Percentiles rank a stretch among this genome's conserved stretches.
These are phyloP conservation scores for Taenioides sp. DNA, from an alignment of 2,797 vertebrate species.

Conservation along the genomic window DNA sequence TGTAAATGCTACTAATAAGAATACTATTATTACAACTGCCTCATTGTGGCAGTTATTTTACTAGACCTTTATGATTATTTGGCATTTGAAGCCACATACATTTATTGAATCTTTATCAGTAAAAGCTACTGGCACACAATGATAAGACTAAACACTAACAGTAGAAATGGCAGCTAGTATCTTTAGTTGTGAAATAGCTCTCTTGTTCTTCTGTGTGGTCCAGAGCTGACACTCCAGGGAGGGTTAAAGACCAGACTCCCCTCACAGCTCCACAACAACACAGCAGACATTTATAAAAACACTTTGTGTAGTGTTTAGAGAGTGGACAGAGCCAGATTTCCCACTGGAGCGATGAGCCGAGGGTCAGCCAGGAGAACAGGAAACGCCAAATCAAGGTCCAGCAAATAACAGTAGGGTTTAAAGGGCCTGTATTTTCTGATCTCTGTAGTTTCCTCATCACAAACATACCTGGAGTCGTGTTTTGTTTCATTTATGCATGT, in stretches of 20 bases:
- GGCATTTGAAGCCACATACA: too few relatives aligned
- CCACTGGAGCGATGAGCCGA: not conserved
- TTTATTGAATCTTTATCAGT: too few relatives aligned
- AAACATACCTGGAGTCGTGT: too few relatives aligned
- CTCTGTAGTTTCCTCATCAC: too few relatives aligned
- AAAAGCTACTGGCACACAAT: too few relatives aligned
- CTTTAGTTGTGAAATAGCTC: not conserved
- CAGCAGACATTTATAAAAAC: not conserved
- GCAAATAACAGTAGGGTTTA: not conserved
- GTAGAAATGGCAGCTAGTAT: not conserved
- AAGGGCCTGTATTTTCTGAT: too few relatives aligned
- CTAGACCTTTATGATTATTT: too few relatives aligned
- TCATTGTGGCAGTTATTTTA: too few relatives aligned
- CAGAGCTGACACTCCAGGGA: not conserved
- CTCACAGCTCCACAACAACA: not conserved
- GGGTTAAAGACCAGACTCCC: not conserved
- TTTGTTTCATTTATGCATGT: too few relatives aligned
- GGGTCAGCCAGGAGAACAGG: not conserved
- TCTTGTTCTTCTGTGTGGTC: not conserved
- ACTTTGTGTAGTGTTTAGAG: not conserved
- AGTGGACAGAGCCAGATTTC: not conserved
- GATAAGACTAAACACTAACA: too few relatives aligned
- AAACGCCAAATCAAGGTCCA: not conserved
- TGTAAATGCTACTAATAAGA: too few relatives aligned
- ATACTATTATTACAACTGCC: too few relatives aligned